A percentile compares a stretch with the other conserved stretches of the same genome.
Evolutionary conservation across 1,140 invertebrate genomes (phyloP).

Genomic region (Rhopalosiphum maidis): DNA sequence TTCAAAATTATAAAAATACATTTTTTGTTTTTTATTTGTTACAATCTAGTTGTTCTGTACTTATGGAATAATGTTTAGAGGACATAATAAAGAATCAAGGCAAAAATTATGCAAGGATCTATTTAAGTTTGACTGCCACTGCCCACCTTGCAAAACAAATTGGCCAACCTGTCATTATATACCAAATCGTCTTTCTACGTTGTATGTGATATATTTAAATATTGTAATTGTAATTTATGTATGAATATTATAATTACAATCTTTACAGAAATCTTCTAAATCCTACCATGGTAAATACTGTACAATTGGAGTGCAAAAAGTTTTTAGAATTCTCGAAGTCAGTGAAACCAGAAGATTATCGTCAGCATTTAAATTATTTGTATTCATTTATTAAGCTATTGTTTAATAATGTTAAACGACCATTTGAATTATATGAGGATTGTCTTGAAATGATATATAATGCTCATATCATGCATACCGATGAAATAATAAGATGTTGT

Average conservation of each 20-base stretch:
- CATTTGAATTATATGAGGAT: not conserved
- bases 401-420: not conserved
- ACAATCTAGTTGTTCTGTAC: not conserved
- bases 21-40: not conserved
- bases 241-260: not conserved
- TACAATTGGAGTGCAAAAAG: not conserved
- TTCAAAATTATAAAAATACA: not conserved
- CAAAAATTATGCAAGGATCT: not conserved
- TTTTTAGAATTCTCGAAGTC: not conserved
- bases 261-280: not conserved
- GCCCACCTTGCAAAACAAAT: not conserved
- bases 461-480: not conserved
- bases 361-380: not conserved
- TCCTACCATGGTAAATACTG: not conserved
- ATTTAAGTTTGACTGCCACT: not conserved
- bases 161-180: not conserved
- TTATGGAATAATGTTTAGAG: not conserved
- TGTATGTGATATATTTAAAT: not conserved
- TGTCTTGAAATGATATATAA: not conserved
- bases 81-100: not conserved
- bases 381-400: constrained; percentile 4
- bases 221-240: not conserved
- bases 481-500: not conserved
- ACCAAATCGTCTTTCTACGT: not conserved
- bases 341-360: not conserved